These are phyloP conservation scores for Drosophila formosana DNA, from an alignment of 2,888 invertebrate genomes.

Conservation along the genomic window DNA sequence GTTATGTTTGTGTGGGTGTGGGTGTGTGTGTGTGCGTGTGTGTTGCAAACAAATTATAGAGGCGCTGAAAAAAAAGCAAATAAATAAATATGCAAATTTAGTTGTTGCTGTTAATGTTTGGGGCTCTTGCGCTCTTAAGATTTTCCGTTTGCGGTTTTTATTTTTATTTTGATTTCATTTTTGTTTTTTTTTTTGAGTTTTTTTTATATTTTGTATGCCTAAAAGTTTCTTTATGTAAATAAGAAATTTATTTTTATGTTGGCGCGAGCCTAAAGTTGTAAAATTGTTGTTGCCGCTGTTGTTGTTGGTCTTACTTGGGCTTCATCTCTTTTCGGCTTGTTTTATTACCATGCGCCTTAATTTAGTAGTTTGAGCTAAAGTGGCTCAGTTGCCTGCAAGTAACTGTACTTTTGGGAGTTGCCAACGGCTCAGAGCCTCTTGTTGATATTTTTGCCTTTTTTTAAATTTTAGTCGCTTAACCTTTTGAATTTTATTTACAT, in stretches of 20 bases:
- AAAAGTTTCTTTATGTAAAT: constrained; percentile 80
- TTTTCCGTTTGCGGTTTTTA: constrained; percentile 67
- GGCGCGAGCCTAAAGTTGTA: constrained; percentile 75
- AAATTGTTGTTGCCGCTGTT: constrained; percentile 56
- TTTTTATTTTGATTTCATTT: constrained; percentile 34
- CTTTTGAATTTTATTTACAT: constrained; percentile 69
- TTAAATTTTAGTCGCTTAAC: constrained; percentile 24
- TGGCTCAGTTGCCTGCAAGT: constrained; percentile 50
- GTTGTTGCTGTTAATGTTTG: constrained; percentile 71
- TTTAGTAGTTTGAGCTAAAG: constrained; percentile 70
- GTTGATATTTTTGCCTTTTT: constrained; percentile 44
- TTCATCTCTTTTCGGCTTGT: constrained; percentile 57
- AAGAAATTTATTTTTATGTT: constrained; percentile 79
- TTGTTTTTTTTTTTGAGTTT: constrained; percentile 20
- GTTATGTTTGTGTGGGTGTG: constrained; percentile 8
- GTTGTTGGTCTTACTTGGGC: constrained; percentile 37
- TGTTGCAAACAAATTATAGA: constrained; percentile 68
- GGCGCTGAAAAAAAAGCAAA: constrained; percentile 50
- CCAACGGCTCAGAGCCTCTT: constrained; percentile 20
- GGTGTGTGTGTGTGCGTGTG: constrained; percentile 31
- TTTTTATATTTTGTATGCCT: constrained; percentile 46
- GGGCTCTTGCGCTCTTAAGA: constrained; percentile 29
- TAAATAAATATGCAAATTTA: constrained; percentile 76
- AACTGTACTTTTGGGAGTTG: constrained; percentile 70
- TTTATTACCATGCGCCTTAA: constrained; percentile 73